Evolutionary conservation across 2,888 invertebrate genomes (phyloP).

Genomic region (Sesia bembeciformis): DNA sequence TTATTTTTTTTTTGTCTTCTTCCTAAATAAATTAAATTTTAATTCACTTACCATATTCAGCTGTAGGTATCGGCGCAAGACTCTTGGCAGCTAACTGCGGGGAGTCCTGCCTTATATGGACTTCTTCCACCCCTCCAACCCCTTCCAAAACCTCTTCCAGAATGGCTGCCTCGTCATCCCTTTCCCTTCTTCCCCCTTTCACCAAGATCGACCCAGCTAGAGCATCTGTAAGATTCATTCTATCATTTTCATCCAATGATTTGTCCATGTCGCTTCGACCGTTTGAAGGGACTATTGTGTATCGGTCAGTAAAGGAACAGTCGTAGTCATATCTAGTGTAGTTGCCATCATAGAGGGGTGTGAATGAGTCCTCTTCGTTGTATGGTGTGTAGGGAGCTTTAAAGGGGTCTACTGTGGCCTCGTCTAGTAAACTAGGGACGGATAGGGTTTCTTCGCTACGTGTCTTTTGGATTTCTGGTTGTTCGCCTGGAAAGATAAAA

Average conservation of each 20-base stretch:
- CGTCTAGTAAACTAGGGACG: conserved; percentile 41
- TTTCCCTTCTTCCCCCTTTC: not conserved
- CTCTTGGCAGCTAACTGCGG: conserved; percentile 24
- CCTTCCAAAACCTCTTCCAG: not conserved
- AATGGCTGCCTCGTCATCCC: not conserved
- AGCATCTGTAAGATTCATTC: not conserved
- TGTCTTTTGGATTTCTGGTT: conserved; percentile 57
- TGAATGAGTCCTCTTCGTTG: conserved; percentile 31
- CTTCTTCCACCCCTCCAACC: conserved; percentile 1
- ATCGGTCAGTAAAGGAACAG: conserved; percentile 31
- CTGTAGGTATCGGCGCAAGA: conserved; percentile 28
- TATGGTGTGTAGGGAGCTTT: conserved; percentile 4
- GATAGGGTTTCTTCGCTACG: conserved; percentile 59
- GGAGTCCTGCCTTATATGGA: conserved; percentile 15
- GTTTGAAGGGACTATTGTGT: conserved; percentile 35
- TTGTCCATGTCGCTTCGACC: no score
- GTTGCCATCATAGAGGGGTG: conserved; percentile 37
- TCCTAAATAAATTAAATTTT: no score
- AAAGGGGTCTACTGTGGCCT: conserved; percentile 6
- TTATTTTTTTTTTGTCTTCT: no score
- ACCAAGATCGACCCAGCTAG: not conserved
- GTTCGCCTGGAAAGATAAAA: conserved; percentile 14
- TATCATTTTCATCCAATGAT: not conserved
- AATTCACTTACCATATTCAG: conserved; percentile 34
- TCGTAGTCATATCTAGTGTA: conserved; percentile 49